Percentiles rank a stretch among this genome's conserved stretches.
Conservation (phyloP, 1,140 invertebrate species). For the Cephus cinctus region DNA sequence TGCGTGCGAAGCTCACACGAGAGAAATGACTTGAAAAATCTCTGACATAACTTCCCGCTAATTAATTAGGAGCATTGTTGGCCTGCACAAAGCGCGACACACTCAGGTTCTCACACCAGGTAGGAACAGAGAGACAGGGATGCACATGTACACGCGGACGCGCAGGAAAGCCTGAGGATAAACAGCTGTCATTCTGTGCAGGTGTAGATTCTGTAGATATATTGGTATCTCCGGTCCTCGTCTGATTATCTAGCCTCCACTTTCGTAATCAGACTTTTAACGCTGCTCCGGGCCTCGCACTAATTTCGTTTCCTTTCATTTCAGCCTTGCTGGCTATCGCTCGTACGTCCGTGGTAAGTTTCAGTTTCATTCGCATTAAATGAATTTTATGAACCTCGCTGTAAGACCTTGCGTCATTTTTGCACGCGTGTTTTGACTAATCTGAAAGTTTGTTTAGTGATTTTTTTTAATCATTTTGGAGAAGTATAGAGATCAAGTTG, state of each 20-base stretch:
- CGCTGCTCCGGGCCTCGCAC: neutral
- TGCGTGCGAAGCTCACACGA: conserved; percentile 37
- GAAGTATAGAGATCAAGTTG: too few relatives aligned
- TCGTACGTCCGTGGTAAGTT: conserved; percentile 45
- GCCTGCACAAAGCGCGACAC: conserved; percentile 16
- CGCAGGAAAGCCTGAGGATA: too few relatives aligned
- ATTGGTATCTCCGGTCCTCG: conserved; percentile 26
- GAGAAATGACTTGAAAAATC: conserved; percentile 46
- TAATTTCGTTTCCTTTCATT: conserved; percentile 35
- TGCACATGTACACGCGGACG: too few relatives aligned
- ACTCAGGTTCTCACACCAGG: conserved; percentile 17
- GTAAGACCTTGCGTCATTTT: conserved; percentile 2
- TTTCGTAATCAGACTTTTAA: neutral
- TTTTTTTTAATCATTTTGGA: too few relatives aligned
- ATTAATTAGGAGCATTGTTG: conserved; percentile 52
- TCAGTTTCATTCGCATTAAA: neutral
- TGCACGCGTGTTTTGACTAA: neutral
- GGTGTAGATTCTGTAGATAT: conserved; percentile 18
- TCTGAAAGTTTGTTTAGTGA: too few relatives aligned
- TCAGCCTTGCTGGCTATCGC: conserved; percentile 48
- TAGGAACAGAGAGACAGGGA: too few relatives aligned
- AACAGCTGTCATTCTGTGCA: too few relatives aligned
- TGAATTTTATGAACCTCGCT: conserved; percentile 1
- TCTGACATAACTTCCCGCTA: conserved; percentile 52
- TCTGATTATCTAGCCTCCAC: conserved; percentile 27